phyloP scores from a whole-genome alignment of 2,797 vertebrate species.

The Brotogeris chrysoptera region DNA sequence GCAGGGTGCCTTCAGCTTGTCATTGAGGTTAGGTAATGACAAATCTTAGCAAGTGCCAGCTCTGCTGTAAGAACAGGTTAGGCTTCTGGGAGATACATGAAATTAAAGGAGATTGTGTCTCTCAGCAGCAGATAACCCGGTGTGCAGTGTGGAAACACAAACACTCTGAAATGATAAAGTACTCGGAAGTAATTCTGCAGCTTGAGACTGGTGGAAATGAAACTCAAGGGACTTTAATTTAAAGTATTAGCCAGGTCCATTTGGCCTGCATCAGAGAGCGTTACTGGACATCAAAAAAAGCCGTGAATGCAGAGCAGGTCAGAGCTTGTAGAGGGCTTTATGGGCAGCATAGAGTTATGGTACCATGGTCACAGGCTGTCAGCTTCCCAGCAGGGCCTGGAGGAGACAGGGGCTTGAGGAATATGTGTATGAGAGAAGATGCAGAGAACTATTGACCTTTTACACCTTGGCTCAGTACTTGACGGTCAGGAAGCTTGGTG shows the following conservation, averaged over 20 bases:
- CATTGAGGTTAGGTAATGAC: background rate
- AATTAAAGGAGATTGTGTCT: slow-evolving; percentile 42
- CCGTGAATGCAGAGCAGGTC: background rate
- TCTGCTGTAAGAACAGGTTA: background rate
- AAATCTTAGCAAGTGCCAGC: background rate
- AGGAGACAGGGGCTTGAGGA: background rate
- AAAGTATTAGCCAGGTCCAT: background rate
- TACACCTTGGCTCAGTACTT: background rate
- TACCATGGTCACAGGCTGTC: rapidly evolving
- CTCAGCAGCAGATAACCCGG: slow-evolving; percentile 33
- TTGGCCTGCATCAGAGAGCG: background rate
- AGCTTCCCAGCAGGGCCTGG: background rate
- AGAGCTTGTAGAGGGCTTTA: background rate
- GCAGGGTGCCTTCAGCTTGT: background rate
- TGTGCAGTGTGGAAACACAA: slow-evolving; percentile 7
- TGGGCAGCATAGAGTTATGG: background rate
- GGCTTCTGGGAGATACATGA: slow-evolving; percentile 1
- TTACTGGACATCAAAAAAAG: background rate
- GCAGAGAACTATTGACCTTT: background rate
- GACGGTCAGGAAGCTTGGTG: background rate
- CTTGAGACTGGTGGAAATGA: background rate
- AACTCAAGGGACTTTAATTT: background rate
- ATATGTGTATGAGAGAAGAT: background rate
- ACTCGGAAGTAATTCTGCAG: slow-evolving; percentile 14
- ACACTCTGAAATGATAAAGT: background rate